Evolutionary conservation across 2,888 invertebrate species (phyloP).

Genomic region (Drosophila fungiperda): DNA sequence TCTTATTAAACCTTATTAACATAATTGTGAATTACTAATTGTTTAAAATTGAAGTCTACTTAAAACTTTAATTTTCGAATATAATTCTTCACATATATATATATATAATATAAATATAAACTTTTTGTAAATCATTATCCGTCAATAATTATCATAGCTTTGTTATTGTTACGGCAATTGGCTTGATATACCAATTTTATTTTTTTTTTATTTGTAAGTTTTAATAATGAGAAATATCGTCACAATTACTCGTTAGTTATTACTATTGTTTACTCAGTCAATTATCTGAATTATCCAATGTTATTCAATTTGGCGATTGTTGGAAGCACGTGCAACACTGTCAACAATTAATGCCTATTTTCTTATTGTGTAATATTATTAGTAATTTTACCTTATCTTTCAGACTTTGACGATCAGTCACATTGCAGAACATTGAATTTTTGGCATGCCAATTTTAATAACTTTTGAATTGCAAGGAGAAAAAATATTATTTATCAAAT

Average conservation of each 20-base stretch:
- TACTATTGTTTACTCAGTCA: not conserved
- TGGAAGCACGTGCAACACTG: not conserved
- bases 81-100: too few relatives aligned
- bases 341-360: not conserved
- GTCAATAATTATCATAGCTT: too few relatives aligned
- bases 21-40: not conserved
- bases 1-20: too few relatives aligned
- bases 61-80: not conserved
- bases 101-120: too few relatives aligned
- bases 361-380: not conserved
- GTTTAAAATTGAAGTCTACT: not conserved
- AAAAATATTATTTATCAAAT: constrained; percentile 13
- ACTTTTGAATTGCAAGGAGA: not conserved
- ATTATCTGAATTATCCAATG: not conserved
- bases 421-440: constrained; percentile 3
- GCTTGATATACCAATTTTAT: not conserved
- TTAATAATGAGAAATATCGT: not conserved
- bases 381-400: not conserved
- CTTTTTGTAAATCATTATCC: too few relatives aligned
- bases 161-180: not conserved
- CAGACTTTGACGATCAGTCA: constrained; percentile 1
- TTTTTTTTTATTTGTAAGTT: not conserved
- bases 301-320: not conserved
- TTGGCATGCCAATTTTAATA: not conserved
- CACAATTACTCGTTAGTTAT: not conserved